Conservation (phyloP, 2,888 invertebrate genomes). For the Ochropacha duplaris region DNA sequence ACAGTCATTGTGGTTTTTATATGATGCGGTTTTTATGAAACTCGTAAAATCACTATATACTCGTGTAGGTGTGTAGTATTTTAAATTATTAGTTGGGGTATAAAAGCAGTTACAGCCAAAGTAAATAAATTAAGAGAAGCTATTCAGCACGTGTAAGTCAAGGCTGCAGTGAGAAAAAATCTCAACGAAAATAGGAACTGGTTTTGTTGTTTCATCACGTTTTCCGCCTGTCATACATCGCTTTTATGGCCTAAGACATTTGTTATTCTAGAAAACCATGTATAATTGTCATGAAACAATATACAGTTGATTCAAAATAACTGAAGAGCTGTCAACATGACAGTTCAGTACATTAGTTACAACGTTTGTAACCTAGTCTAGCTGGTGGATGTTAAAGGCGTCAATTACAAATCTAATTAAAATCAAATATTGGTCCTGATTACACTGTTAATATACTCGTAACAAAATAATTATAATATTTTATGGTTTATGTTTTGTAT, state of each 20-base stretch:
- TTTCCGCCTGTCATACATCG: constrained; percentile 26
- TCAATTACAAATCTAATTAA: too few species aligned
- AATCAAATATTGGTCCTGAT: too few species aligned
- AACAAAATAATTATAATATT: too few species aligned
- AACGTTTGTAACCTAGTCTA: neutral
- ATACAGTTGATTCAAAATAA: neutral
- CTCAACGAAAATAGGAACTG: constrained; percentile 38
- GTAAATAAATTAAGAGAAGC: constrained; percentile 31
- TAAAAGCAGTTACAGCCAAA: constrained; percentile 10
- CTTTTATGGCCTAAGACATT: constrained; percentile 23
- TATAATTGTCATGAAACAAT: constrained; percentile 13
- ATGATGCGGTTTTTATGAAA: neutral
- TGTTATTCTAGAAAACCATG: constrained; percentile 18
- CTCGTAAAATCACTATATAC: neutral
- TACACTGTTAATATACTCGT: too few species aligned
- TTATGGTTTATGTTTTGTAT: too few species aligned
- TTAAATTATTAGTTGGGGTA: neutral
- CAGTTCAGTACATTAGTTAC: neutral
- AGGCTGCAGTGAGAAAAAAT: constrained; percentile 44
- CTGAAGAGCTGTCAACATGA: neutral
- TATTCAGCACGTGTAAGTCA: constrained; percentile 36
- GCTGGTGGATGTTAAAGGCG: neutral
- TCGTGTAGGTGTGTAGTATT: neutral
- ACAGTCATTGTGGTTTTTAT: neutral
- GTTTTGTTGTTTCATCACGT: constrained; percentile 41